These are phyloP conservation scores for Hydroisotoma schaefferi DNA, from an alignment of 2,888 invertebrate genomes.

Conservation along the genomic window DNA sequence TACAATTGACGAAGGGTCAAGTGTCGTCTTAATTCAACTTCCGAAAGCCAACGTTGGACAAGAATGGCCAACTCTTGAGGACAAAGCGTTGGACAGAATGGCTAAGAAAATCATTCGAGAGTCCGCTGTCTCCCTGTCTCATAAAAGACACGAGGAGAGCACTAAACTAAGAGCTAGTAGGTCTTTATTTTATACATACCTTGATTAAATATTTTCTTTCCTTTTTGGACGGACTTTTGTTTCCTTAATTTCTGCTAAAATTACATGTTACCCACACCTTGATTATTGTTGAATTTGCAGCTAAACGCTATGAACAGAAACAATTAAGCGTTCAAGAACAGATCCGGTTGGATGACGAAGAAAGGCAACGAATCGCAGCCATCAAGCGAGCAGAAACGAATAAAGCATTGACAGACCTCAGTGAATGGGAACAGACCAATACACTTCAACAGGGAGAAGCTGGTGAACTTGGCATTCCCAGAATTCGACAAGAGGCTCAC, in stretches of 20 bases:
- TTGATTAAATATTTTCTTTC: neutral
- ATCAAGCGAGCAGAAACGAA: conserved; percentile 62
- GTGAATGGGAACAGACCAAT: neutral
- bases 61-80: conserved; percentile 34
- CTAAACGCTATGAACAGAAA: conserved; percentile 54
- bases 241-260: neutral
- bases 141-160: conserved; percentile 47
- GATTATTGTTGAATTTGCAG: conserved; percentile 34
- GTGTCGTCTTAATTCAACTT: conserved; percentile 62
- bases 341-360: conserved; percentile 60
- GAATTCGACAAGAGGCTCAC: conserved; percentile 60
- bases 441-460: neutral
- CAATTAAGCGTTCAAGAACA: conserved; percentile 61
- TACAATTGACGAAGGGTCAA: conserved; percentile 60
- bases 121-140: conserved; percentile 59
- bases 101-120: conserved; percentile 54
- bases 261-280: neutral
- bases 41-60: conserved; percentile 58
- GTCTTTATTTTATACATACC: neutral
- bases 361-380: conserved; percentile 62
- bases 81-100: conserved; percentile 29
- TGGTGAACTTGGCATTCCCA: conserved; percentile 51
- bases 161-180: neutral
- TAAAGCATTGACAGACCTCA: conserved; percentile 63
- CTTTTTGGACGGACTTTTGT: neutral